Conservation (phyloP, 2,888 invertebrate species). For the Dromius quadrimaculatus region DNA sequence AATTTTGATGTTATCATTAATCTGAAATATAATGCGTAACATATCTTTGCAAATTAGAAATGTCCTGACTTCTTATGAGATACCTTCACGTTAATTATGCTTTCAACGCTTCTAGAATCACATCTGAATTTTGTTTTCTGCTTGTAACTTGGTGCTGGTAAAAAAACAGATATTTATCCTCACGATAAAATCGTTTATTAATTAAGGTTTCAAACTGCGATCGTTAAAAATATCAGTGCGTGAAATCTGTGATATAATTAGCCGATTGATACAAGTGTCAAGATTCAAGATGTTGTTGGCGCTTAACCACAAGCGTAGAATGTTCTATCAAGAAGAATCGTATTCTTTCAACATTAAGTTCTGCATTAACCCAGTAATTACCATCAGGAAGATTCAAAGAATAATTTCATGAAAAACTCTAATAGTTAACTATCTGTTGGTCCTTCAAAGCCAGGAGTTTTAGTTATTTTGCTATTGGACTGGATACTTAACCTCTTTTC, state of each 20-base stretch:
- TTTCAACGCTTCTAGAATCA: conserved; percentile 18
- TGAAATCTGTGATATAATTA: conserved; percentile 44
- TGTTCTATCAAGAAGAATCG: no score
- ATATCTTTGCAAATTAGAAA: conserved; percentile 40
- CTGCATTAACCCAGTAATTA: no score
- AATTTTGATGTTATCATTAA: no score
- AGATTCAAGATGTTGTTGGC: conserved; percentile 15
- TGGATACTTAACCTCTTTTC: no score
- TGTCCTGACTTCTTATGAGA: conserved; percentile 30
- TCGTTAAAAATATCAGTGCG: conserved; percentile 42
- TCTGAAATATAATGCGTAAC: no score
- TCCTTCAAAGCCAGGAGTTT: no score
- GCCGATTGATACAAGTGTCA: conserved; percentile 23
- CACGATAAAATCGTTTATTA: conserved; percentile 39
- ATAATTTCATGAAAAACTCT: no score
- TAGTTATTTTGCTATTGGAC: no score
- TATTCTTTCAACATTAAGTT: no score
- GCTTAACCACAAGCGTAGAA: no score
- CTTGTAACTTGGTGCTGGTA: conserved; percentile 7
- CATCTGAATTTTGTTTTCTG: conserved; percentile 13
- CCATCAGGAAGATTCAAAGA: no score
- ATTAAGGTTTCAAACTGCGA: conserved; percentile 38
- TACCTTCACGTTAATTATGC: conserved; percentile 32
- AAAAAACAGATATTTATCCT: conserved; percentile 19
- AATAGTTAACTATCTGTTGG: no score